Evolutionary conservation across 2,113 vertebrate species (phyloP), one percentile per base, ranked within the genome.

Genomic region (Prolemur simus): DNA sequence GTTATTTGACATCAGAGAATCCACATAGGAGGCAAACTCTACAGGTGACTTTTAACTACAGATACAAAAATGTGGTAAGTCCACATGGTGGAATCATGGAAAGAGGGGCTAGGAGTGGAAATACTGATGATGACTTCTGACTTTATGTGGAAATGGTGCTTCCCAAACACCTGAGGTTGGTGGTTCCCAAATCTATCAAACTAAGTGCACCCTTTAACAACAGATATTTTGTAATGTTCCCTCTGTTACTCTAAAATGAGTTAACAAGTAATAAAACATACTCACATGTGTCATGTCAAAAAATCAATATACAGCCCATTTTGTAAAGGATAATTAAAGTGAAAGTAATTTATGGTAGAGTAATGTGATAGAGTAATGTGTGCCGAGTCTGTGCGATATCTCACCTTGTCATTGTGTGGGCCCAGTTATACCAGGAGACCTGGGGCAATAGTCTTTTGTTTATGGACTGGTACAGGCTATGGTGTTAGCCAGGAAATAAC

Each of bases 1-100:
- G 49, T 21, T 95, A 6, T 34, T 78, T 29, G 94, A 95, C 91
- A 71, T 93, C 87, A 86, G 66, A 58, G 97, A 96, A 37, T 92
- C 94, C 78, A 89, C 95, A 5, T 98, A 87, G 96, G 21, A 13
- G 80, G 68, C 92, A 77, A 52, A 39, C 25, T 25, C 32, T 82
- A 32, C 45, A 54, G 85, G 9, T 91, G 87, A 86, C 58, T 80
- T 76, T 63, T 60, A 69, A 39, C 29, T 87, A 6, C 71, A 47
- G 34, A 54, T n/a, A 29, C 15, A 64, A 27, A 64, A 23, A 29
- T 20, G 52, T 39, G 93, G 63, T 87, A 84, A 87, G 74, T 97
- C 42, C 58, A 34, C 68, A 9, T 3, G 9, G 37, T n/a, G 18
- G 58, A 0, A 37, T 69, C 42, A 6, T 8, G 17, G 52, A 66